These are phyloP conservation scores for Drosophila cognata DNA, from an alignment of 2,888 invertebrate genomes.

Conservation along the genomic window DNA sequence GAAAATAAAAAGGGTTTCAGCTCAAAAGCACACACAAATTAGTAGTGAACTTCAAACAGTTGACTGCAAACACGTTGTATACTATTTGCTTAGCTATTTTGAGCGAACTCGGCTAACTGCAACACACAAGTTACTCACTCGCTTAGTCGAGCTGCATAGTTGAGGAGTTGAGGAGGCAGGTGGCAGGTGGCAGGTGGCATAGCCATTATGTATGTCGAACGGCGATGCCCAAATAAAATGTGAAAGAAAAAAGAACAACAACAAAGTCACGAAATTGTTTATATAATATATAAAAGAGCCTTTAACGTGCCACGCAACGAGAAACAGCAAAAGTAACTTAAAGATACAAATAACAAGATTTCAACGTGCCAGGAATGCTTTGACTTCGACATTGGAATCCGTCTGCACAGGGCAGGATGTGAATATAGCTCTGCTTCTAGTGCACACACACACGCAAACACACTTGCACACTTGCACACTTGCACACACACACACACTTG, in stretches of 20 bases:
- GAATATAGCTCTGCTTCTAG: slow-evolving; percentile 5
- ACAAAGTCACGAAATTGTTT: slow-evolving; percentile 79
- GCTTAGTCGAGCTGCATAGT: slow-evolving; percentile 9
- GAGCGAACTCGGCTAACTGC: slow-evolving; percentile 43
- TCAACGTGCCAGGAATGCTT: slow-evolving; percentile 60
- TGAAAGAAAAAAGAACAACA: slow-evolving; percentile 63
- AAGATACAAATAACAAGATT: slow-evolving; percentile 75
- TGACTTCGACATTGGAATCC: slow-evolving; percentile 1
- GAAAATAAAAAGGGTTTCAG: background rate
- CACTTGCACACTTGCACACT: slow-evolving; percentile 2
- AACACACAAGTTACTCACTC: slow-evolving; percentile 35
- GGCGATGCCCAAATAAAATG: slow-evolving; percentile 63
- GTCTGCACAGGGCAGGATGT: slow-evolving; percentile 12
- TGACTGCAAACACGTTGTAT: slow-evolving; percentile 23
- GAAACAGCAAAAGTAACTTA: slow-evolving; percentile 78
- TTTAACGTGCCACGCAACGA: slow-evolving; percentile 27
- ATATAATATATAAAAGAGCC: slow-evolving; percentile 75
- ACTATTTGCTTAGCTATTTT: slow-evolving; percentile 69
- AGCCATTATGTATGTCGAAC: slow-evolving; percentile 71
- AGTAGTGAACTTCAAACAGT: slow-evolving; percentile 53
- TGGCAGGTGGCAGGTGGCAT: slow-evolving; percentile 26
- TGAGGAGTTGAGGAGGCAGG: slow-evolving; percentile 13
- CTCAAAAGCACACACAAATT: slow-evolving; percentile 51
- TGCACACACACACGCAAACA: slow-evolving; percentile 8
- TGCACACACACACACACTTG: background rate